phyloP scores from a whole-genome alignment of 1,140 invertebrate genomes.

The Drosophila trapezifrons region DNA sequence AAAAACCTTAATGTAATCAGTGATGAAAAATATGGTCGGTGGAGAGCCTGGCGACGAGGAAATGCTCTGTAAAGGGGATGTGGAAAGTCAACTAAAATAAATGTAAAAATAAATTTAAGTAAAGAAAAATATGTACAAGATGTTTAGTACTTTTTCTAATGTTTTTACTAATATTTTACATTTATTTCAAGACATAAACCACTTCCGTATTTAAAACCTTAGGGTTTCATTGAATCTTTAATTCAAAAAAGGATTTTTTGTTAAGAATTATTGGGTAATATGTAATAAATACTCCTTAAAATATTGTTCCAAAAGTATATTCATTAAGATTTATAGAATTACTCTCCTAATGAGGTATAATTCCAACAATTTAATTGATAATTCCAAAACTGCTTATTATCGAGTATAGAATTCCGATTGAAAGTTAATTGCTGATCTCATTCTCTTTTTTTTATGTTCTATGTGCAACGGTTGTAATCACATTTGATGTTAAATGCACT shows the following conservation, averaged over 20 bases:
- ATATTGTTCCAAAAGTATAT: neutral
- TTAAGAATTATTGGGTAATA: neutral
- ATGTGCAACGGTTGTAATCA: constrained; percentile 42
- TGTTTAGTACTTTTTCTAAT: neutral
- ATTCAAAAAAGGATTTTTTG: too few species aligned
- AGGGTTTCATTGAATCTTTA: too few species aligned
- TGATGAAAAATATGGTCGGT: constrained; percentile 29
- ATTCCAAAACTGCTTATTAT: neutral
- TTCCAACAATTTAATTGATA: neutral
- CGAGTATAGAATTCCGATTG: constrained; percentile 21
- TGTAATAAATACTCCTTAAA: too few species aligned
- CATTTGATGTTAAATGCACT: constrained; percentile 62
- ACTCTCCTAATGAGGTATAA: neutral
- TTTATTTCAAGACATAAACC: neutral
- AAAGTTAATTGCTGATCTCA: constrained; percentile 40
- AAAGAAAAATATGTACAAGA: neutral
- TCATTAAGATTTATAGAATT: neutral
- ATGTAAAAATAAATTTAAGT: neutral
- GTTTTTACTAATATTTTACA: neutral
- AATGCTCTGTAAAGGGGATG: constrained; percentile 3
- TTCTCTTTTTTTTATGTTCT: neutral
- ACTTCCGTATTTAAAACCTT: too few species aligned
- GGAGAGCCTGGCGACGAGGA: neutral
- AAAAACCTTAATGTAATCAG: constrained; percentile 69
- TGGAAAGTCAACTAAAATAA: neutral